phyloP scores from a whole-genome alignment of 2,113 vertebrate species.

The Dasyurus viverrinus region DNA sequence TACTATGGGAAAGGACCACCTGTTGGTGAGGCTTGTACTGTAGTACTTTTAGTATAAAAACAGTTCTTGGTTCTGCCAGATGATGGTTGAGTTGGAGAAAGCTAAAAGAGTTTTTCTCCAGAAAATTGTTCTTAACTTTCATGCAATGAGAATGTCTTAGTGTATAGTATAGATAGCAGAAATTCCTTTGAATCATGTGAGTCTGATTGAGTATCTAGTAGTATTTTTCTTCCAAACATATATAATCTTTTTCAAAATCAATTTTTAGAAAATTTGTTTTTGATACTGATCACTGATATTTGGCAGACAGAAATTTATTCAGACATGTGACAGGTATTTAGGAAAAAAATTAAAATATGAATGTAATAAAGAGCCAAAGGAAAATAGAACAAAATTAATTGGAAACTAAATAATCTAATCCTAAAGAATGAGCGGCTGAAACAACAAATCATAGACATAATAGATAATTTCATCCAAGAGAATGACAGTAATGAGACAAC shows the following conservation, averaged over 20 bases:
- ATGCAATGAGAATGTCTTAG: background rate
- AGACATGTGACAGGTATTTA: background rate
- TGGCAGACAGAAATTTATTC: background rate
- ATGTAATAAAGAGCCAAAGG: no score
- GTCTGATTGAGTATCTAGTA: background rate
- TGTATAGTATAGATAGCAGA: background rate
- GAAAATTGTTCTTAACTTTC: conserved; percentile 15
- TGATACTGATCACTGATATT: background rate
- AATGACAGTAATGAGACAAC: no score
- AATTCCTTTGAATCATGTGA: conserved; percentile 5
- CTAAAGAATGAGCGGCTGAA: no score
- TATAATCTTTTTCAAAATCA: background rate
- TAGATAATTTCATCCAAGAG: no score
- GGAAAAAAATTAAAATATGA: background rate
- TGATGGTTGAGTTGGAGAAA: background rate
- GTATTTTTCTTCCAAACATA: background rate
- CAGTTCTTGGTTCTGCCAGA: background rate
- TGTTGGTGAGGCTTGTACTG: background rate
- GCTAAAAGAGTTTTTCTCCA: background rate
- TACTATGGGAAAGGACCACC: background rate
- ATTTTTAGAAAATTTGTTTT: background rate
- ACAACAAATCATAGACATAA: no score
- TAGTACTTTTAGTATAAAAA: background rate
- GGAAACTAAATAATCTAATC: no score
- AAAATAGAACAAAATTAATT: no score